Conservation (phyloP, 2,797 vertebrate genomes). For the Enteromius mattozi region DNA sequence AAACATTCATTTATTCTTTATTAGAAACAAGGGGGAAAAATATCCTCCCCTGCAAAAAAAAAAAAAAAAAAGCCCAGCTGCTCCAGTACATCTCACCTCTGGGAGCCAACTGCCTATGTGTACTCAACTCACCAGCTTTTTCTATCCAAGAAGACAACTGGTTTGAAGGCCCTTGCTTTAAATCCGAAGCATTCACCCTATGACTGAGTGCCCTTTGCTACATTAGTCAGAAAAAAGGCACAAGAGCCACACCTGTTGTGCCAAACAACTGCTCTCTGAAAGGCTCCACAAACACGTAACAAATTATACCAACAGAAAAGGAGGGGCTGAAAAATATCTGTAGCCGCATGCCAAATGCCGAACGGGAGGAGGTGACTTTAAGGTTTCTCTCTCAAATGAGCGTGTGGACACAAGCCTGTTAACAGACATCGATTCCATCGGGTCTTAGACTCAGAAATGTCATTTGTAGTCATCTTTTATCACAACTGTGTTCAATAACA, state of each 20-base stretch:
- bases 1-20: constrained; percentile 78
- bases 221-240: constrained; percentile 80
- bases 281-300: constrained; percentile 73
- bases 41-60: constrained; percentile 51
- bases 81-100: constrained; percentile 81
- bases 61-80: constrained; percentile 80
- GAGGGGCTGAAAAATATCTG: constrained; percentile 61
- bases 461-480: constrained; percentile 87
- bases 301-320: constrained; percentile 72
- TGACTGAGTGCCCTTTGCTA: constrained; percentile 86
- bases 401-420: constrained; percentile 82
- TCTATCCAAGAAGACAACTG: constrained; percentile 80
- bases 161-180: constrained; percentile 81
- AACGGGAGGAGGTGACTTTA: constrained; percentile 20
- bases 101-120: constrained; percentile 85
- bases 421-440: constrained; percentile 79
- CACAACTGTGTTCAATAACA: constrained; percentile 85
- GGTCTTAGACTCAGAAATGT: constrained; percentile 83
- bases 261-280: constrained; percentile 86
- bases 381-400: constrained; percentile 55
- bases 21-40: constrained; percentile 71
- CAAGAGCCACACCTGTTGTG: constrained; percentile 89
- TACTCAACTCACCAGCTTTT: constrained; percentile 66
- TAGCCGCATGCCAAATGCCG: constrained; percentile 10
- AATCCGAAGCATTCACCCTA: constrained; percentile 79